Percentiles rank a stretch among this genome's conserved stretches.
These are phyloP conservation scores for Cyphomyrmex costatus DNA, from an alignment of 1,140 invertebrate species.

Conservation along the genomic window DNA sequence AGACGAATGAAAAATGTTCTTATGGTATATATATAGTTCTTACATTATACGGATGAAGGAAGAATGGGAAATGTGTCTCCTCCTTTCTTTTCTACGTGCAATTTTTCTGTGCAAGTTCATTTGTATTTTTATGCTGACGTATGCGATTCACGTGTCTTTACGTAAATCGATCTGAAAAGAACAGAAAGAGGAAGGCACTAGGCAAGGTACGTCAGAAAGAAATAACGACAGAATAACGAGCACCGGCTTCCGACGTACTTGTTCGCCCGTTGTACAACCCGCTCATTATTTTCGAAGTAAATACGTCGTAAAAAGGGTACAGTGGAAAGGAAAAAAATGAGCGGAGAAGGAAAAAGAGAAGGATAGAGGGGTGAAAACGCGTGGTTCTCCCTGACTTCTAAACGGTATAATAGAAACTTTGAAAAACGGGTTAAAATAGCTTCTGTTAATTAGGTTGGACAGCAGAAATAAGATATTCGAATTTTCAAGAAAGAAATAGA, in stretches of 20 bases:
- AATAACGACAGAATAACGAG: constrained; percentile 72
- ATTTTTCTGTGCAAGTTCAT: constrained; percentile 17
- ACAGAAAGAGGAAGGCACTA: constrained; percentile 6
- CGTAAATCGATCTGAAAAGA: constrained; percentile 34
- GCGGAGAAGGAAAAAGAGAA: not conserved
- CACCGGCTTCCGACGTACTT: constrained; percentile 48
- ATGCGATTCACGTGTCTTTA: constrained; percentile 14
- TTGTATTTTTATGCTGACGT: constrained; percentile 20
- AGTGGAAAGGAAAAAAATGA: constrained; percentile 39
- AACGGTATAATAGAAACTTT: constrained; percentile 56
- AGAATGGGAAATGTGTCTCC: not conserved
- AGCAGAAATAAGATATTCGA: not conserved
- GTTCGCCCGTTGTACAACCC: constrained; percentile 28
- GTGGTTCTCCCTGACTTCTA: constrained; percentile 43
- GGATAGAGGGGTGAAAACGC: not conserved
- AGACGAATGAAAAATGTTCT: not conserved
- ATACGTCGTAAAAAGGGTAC: constrained; percentile 56
- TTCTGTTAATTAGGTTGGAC: constrained; percentile 60
- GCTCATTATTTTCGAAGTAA: constrained; percentile 75
- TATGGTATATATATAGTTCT: not conserved
- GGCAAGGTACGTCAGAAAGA: constrained; percentile 53
- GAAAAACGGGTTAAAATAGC: constrained; percentile 42
- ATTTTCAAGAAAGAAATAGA: not conserved
- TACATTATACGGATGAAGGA: not conserved
- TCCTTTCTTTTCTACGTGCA: not conserved